phyloP scores from a whole-genome alignment of 2,113 vertebrate genomes.

The Nothobranchius kuhntae region DNA sequence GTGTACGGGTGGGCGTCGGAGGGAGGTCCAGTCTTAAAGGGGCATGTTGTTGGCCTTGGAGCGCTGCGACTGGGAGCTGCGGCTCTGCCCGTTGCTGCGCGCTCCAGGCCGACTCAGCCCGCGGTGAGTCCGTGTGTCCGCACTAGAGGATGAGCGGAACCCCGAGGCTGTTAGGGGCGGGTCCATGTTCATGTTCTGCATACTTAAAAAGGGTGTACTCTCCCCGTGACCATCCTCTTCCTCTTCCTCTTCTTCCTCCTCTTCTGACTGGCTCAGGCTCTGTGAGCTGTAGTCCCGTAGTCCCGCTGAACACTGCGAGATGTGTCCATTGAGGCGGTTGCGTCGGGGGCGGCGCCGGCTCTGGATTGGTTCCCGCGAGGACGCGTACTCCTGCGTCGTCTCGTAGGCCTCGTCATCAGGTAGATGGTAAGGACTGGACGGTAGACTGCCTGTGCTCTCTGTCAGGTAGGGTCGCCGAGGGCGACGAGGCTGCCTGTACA shows the following conservation, averaged over 20 bases:
- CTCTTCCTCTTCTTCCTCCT: constrained; percentile 84
- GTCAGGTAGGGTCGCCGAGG: constrained; percentile 80
- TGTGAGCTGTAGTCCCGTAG: constrained; percentile 92
- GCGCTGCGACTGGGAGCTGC: constrained; percentile 79
- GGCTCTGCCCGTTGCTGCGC: constrained; percentile 84
- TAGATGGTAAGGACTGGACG: constrained; percentile 93
- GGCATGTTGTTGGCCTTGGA: constrained; percentile 88
- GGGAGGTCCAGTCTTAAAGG: constrained; percentile 82
- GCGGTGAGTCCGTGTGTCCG: constrained; percentile 91
- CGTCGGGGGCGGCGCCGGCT: constrained; percentile 85
- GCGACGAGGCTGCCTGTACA: constrained; percentile 87
- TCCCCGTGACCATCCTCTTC: constrained; percentile 83
- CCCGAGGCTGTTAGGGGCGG: constrained; percentile 78
- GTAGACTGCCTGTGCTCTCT: constrained; percentile 93
- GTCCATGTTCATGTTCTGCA: constrained; percentile 87
- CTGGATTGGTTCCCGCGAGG: constrained; percentile 85
- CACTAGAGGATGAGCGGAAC: constrained; percentile 78
- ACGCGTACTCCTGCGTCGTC: constrained; percentile 94
- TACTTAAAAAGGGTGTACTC: constrained; percentile 95
- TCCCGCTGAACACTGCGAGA: constrained; percentile 84
- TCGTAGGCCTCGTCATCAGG: constrained; percentile 95
- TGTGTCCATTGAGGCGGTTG: constrained; percentile 91
- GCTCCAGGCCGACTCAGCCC: constrained; percentile 82
- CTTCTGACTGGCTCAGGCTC: constrained; percentile 91
- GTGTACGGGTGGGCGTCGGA: constrained; percentile 26